These are phyloP conservation scores for Podotricha telesiphe DNA, from an alignment of 2,888 invertebrate species.

Conservation along the genomic window DNA sequence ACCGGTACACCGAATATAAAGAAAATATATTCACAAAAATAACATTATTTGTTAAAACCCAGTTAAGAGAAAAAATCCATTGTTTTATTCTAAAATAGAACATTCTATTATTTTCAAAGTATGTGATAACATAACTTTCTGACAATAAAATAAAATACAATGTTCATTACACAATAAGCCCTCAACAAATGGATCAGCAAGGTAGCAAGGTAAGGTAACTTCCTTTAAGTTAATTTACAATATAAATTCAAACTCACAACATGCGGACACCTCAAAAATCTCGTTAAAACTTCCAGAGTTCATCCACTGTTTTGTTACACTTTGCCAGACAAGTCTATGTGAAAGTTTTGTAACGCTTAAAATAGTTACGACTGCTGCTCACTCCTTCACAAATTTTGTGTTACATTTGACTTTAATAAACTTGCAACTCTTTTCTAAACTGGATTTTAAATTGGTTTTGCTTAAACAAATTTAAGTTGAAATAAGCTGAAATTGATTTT, in stretches of 20 bases:
- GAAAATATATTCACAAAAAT: no score
- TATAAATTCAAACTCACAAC: constrained; percentile 55
- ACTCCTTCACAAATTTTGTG: background rate
- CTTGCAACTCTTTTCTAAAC: background rate
- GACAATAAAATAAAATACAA: no score
- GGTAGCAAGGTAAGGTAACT: constrained; percentile 48
- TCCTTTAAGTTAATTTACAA: constrained; percentile 67
- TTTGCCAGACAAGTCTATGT: constrained; percentile 9
- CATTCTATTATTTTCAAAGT: no score
- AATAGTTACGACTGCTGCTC: constrained; percentile 3
- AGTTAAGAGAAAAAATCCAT: no score
- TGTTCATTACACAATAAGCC: constrained; percentile 4
- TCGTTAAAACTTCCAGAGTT: constrained; percentile 66
- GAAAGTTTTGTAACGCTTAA: constrained; percentile 6
- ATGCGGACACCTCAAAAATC: constrained; percentile 65
- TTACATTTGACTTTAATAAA: background rate
- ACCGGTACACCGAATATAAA: no score
- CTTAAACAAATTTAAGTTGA: no score
- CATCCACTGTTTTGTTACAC: constrained; percentile 16
- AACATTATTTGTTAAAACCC: no score
- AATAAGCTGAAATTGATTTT: no score
- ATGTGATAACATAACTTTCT: background rate
- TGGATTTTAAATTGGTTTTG: background rate
- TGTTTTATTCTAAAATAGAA: no score
- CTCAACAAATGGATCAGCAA: constrained; percentile 4